These are phyloP conservation scores for Amphipyra berbera DNA, from an alignment of 2,888 invertebrate genomes.

Conservation along the genomic window DNA sequence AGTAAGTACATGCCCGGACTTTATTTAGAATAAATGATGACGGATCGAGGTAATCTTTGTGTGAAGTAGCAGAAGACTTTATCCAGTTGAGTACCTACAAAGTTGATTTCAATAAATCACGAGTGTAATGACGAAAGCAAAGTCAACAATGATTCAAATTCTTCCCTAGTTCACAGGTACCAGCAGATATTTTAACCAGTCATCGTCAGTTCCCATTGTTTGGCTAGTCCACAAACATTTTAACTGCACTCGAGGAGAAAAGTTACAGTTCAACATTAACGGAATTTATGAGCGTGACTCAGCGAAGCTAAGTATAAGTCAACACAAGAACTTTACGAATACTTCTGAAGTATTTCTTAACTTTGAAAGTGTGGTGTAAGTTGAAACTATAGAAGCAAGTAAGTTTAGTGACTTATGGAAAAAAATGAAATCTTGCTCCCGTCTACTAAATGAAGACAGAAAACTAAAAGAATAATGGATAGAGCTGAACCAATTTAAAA, in stretches of 20 bases:
- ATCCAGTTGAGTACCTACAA: no score
- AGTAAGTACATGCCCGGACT: no score
- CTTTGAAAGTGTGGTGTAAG: conserved; percentile 14
- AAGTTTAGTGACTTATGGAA: conserved; percentile 1
- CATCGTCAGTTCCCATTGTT: conserved; percentile 36
- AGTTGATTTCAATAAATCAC: not conserved
- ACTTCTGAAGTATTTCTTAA: conserved; percentile 38
- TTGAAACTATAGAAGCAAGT: not conserved
- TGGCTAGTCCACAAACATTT: conserved; percentile 32
- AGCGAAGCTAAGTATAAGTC: conserved; percentile 36
- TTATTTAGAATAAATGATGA: no score
- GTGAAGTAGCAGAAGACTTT: no score
- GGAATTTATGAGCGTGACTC: conserved; percentile 50
- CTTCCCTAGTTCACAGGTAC: conserved; percentile 10
- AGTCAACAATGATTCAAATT: not conserved
- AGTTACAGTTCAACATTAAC: conserved; percentile 43
- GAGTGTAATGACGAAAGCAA: conserved; percentile 1
- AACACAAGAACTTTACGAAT: conserved; percentile 33
- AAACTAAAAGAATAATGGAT: no score
- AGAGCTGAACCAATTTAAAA: no score
- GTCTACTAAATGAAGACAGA: no score
- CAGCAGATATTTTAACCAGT: conserved; percentile 19
- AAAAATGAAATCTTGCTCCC: not conserved
- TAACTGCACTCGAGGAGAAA: conserved; percentile 47
- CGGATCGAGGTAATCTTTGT: no score